Conservation (phyloP, 2,797 vertebrate genomes). For the Lophius americanus region DNA sequence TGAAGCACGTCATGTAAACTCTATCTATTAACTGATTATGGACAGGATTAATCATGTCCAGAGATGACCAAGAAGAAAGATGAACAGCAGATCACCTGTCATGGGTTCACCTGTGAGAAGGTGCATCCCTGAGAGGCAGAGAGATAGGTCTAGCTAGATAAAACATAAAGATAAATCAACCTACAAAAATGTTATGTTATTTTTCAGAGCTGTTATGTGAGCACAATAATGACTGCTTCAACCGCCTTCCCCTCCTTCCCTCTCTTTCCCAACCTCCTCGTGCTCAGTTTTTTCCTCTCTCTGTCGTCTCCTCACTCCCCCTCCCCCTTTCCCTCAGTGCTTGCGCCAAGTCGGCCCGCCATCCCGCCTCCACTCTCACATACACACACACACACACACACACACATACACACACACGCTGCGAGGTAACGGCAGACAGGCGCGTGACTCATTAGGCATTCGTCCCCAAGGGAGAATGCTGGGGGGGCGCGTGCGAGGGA, state of each 20-base stretch:
- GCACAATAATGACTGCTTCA: constrained; percentile 69
- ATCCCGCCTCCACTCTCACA: constrained; percentile 69
- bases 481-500: constrained; percentile 80
- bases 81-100: constrained; percentile 16
- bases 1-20: constrained; percentile 35
- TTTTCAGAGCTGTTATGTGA: constrained; percentile 65
- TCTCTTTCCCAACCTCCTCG: neutral
- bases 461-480: constrained; percentile 83
- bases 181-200: constrained; percentile 45
- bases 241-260: constrained; percentile 10
- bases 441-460: constrained; percentile 89
- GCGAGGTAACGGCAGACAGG: constrained; percentile 86
- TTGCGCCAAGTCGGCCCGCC: constrained; percentile 84
- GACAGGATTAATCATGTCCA: too few species aligned
- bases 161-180: neutral
- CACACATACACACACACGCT: constrained; percentile 66
- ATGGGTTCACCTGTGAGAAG: constrained; percentile 43
- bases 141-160: constrained; percentile 31
- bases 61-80: neutral
- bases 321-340: constrained; percentile 62
- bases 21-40: constrained; percentile 1
- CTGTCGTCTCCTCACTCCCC: constrained; percentile 56
- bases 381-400: constrained; percentile 31
- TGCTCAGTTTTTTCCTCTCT: constrained; percentile 33
- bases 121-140: constrained; percentile 9